A percentile compares a stretch with the other conserved stretches of the same genome.
phyloP scores from a whole-genome alignment of 2,113 vertebrate species.

The Rattus rattus region DNA sequence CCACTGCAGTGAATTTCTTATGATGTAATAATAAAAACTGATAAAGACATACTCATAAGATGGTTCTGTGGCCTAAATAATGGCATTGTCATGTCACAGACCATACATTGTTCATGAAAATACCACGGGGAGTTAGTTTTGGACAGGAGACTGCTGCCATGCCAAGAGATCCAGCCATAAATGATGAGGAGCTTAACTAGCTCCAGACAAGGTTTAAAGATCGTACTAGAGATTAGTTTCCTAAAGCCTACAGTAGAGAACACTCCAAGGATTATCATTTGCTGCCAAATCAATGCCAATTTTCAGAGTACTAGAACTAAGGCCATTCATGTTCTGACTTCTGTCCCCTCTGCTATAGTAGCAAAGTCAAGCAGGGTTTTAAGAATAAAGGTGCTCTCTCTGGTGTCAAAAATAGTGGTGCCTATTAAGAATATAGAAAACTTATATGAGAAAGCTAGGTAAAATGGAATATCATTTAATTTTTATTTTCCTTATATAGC shows the following conservation, averaged over 20 bases:
- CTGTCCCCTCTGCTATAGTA: not conserved
- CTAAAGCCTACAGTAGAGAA: not conserved
- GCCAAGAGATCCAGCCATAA: not conserved
- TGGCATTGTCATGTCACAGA: not conserved
- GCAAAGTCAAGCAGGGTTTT: not conserved
- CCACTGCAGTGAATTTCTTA: not conserved
- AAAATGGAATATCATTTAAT: not conserved
- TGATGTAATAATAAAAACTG: not conserved
- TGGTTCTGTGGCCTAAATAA: slow-evolving; percentile 1
- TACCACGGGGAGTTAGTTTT: not conserved
- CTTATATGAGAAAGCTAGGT: not conserved
- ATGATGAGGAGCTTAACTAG: not conserved
- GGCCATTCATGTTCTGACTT: not conserved
- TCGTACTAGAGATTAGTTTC: not conserved
- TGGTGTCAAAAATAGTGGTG: not conserved
- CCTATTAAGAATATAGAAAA: not conserved
- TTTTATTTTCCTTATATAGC: not conserved
- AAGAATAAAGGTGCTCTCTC: slow-evolving; percentile 13
- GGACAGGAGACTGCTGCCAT: not conserved
- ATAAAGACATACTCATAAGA: not conserved
- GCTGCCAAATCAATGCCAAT: not conserved
- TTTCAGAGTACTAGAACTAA: not conserved
- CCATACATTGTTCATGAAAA: not conserved
- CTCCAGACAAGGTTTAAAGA: not conserved
- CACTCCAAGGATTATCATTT: not conserved